phyloP scores from a whole-genome alignment of 2,797 vertebrate genomes.

The Phrynocephalus vlangalii region DNA sequence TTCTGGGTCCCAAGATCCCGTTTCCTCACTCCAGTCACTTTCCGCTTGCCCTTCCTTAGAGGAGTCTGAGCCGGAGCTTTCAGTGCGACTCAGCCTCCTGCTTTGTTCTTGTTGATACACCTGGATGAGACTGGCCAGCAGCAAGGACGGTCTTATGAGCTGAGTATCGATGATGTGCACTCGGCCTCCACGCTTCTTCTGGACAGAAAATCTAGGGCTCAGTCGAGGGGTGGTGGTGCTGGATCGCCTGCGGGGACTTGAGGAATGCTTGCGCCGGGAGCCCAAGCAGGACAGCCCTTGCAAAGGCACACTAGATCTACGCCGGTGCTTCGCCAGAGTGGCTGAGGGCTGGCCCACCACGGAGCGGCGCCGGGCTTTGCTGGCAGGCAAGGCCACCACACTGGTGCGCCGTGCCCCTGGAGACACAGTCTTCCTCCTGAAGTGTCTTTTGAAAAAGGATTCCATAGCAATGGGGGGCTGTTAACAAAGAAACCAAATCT shows the following conservation, averaged over 20 bases:
- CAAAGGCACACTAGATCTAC: constrained; percentile 76
- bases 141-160: constrained; percentile 80
- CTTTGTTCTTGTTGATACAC: constrained; percentile 63
- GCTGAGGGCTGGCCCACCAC: constrained; percentile 84
- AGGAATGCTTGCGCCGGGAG: constrained; percentile 14
- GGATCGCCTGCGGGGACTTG: constrained; percentile 77
- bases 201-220: constrained; percentile 83
- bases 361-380: constrained; percentile 89
- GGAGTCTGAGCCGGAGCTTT: constrained; percentile 36
- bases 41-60: constrained; percentile 48
- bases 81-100: accelerated
- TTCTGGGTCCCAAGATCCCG: constrained; percentile 20
- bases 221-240: constrained; percentile 84
- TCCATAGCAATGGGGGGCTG: constrained; percentile 84
- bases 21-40: neutral
- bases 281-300: constrained; percentile 72
- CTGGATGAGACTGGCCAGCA: constrained; percentile 82
- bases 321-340: constrained; percentile 78
- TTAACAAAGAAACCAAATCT: constrained; percentile 75
- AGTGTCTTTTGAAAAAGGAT: constrained; percentile 88
- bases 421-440: constrained; percentile 74
- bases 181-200: constrained; percentile 54
- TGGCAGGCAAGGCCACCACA: constrained; percentile 76
- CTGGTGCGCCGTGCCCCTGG: constrained; percentile 60
- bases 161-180: constrained; percentile 73